Percentiles rank a stretch among this genome's conserved stretches.
phyloP scores from a whole-genome alignment of 1,140 invertebrate species.

The Anastrepha ludens region DNA sequence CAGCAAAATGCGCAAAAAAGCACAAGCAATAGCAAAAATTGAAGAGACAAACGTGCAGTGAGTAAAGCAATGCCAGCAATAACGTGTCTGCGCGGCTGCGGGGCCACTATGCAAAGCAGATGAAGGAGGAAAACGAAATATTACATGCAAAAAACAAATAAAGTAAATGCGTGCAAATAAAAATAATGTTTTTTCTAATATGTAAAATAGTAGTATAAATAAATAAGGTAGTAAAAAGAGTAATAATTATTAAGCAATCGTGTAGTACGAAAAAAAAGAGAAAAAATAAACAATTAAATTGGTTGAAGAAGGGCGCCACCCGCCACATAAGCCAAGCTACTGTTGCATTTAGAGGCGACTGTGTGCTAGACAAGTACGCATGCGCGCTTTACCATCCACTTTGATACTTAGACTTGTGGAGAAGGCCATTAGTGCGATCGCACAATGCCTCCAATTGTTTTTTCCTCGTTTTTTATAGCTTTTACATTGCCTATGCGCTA shows the following conservation, averaged over 20 bases:
- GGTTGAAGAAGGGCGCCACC: not conserved
- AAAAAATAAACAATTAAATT: not conserved
- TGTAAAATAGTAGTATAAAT: not conserved
- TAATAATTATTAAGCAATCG: not conserved
- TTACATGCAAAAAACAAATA: slow-evolving; percentile 4
- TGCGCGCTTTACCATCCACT: not conserved
- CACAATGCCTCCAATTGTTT: not conserved
- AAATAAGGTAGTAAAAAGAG: not conserved
- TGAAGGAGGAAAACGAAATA: not conserved
- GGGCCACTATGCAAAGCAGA: not conserved
- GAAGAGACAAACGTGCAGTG: not conserved
- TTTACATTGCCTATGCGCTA: not conserved
- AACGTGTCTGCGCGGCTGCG: not conserved
- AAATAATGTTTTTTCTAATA: not conserved
- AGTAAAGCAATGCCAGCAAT: not conserved
- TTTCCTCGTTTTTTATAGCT: not conserved
- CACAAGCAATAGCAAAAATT: not conserved
- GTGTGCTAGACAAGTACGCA: not conserved
- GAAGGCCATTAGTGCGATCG: not conserved
- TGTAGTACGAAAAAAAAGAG: not conserved
- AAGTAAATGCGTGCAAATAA: not conserved
- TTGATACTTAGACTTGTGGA: not conserved
- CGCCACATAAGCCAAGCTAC: not conserved
- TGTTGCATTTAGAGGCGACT: not conserved
- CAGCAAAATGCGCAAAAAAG: not conserved